These are phyloP conservation scores for Salvelinus alpinus DNA, from an alignment of 2,113 vertebrate genomes.

Conservation along the genomic window DNA sequence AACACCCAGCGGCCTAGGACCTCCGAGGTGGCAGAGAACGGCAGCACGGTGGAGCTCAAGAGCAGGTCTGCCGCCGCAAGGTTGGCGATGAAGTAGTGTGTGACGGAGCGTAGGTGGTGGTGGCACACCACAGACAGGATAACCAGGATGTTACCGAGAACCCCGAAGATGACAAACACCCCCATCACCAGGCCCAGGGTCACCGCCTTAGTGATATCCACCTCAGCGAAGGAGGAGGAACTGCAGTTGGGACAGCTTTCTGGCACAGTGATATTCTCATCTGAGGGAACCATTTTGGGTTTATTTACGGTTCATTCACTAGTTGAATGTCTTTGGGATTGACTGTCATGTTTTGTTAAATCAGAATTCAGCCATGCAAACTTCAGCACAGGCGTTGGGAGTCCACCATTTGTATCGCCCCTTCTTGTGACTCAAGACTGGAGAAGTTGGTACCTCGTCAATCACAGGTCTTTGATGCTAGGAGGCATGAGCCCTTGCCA, in stretches of 20 bases:
- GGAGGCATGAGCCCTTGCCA: conserved; percentile 29
- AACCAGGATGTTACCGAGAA: conserved; percentile 92
- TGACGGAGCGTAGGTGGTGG: conserved; percentile 88
- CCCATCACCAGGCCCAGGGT: conserved; percentile 82
- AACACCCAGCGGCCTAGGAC: conserved; percentile 90
- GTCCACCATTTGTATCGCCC: neutral
- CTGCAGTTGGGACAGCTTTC: conserved; percentile 85
- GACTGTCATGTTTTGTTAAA: conserved; percentile 1
- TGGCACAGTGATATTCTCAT: conserved; percentile 69
- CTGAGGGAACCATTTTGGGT: conserved; percentile 73
- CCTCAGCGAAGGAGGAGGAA: conserved; percentile 54
- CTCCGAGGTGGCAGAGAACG: conserved; percentile 91
- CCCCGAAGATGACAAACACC: conserved; percentile 86
- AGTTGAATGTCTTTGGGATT: conserved; percentile 15
- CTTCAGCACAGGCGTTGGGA: neutral
- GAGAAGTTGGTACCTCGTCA: conserved; percentile 21
- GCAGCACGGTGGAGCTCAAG: conserved; percentile 87
- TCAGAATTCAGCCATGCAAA: conserved; percentile 22
- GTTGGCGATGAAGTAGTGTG: conserved; percentile 95
- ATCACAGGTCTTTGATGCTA: conserved; percentile 17
- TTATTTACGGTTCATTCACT: neutral
- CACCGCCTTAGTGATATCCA: conserved; percentile 83
- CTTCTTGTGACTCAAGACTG: conserved; percentile 20
- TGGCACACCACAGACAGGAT: conserved; percentile 92
- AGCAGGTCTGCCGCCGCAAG: conserved; percentile 91